Percentiles rank a stretch among this genome's conserved stretches.
Evolutionary conservation across 2,113 vertebrate species (phyloP).

Genomic region (Ramphastos sulfuratus): DNA sequence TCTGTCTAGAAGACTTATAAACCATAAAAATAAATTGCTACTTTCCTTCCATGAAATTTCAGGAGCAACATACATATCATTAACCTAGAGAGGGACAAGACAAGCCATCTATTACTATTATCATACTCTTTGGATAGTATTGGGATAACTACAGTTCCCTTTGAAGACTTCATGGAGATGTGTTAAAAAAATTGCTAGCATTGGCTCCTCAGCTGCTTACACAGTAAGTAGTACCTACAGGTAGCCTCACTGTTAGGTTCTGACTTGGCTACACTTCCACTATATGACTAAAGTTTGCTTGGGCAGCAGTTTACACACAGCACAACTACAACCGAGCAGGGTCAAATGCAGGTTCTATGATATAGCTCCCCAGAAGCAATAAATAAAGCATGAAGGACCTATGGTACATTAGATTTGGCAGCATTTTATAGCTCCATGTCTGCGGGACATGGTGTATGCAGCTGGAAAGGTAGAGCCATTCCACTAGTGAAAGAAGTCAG

Average conservation of each 20-base stretch:
- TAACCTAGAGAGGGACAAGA: background rate
- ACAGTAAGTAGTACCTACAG: background rate
- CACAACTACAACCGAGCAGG: background rate
- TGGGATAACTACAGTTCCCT: background rate
- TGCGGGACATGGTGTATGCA: background rate
- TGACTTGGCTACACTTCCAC: background rate
- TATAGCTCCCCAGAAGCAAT: background rate
- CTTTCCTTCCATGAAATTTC: background rate
- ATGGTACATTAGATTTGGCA: background rate
- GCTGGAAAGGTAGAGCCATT: background rate
- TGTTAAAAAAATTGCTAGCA: background rate
- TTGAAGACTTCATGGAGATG: background rate
- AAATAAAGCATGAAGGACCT: background rate
- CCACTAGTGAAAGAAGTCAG: background rate
- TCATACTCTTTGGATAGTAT: background rate
- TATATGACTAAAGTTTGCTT: background rate
- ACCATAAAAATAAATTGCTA: background rate
- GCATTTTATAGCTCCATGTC: background rate
- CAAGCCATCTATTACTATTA: background rate
- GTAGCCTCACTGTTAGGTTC: background rate
- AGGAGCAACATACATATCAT: background rate
- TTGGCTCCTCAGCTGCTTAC: background rate
- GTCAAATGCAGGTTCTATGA: background rate
- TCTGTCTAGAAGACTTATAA: background rate
- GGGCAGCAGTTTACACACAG: background rate